These are phyloP conservation scores for Opisthocomus hoazin DNA, from an alignment of 2,113 vertebrate species.

Conservation along the genomic window DNA sequence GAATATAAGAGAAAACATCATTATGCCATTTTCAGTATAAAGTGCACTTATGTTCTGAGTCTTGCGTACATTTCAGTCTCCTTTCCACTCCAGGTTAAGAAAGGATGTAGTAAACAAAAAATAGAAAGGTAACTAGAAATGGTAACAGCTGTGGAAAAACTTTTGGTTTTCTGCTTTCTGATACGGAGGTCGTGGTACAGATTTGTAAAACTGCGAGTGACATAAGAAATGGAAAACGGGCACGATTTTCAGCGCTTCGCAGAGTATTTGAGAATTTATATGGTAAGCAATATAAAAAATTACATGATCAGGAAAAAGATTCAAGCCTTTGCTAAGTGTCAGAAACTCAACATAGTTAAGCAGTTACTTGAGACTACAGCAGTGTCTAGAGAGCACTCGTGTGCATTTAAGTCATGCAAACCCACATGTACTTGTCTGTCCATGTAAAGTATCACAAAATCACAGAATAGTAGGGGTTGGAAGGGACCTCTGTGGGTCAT, in stretches of 20 bases:
- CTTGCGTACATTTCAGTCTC: neutral
- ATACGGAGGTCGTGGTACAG: neutral
- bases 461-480: too few species aligned
- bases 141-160: neutral
- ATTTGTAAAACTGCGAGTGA: neutral
- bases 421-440: neutral
- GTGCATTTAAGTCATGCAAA: neutral
- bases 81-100: neutral
- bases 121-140: neutral
- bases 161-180: neutral
- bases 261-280: too few species aligned
- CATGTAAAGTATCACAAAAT: neutral
- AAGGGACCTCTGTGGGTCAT: too few species aligned
- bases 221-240: neutral
- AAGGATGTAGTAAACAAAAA: neutral
- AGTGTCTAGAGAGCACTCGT: rapidly evolving
- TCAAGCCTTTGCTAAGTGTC: neutral
- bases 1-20: neutral
- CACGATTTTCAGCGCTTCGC: neutral
- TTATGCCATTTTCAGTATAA: neutral
- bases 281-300: too few species aligned
- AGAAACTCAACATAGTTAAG: neutral
- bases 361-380: neutral
- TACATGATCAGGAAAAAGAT: neutral
- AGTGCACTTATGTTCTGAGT: neutral